These are phyloP conservation scores for Dryococelus australis DNA, from an alignment of 2,888 invertebrate genomes.

Conservation along the genomic window DNA sequence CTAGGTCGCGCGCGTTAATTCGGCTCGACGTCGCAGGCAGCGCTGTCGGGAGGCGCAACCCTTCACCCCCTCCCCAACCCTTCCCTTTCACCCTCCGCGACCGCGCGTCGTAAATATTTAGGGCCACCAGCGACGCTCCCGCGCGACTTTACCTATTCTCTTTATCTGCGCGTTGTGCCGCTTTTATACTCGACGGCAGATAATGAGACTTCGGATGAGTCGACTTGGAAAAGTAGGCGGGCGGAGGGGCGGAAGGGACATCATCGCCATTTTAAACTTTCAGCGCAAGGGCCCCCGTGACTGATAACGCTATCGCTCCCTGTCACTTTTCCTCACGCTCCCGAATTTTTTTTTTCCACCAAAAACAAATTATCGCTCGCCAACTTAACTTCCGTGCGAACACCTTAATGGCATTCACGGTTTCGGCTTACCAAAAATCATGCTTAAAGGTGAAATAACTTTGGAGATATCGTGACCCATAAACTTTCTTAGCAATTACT, in stretches of 20 bases:
- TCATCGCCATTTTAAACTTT: not conserved
- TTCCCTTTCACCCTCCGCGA: not conserved
- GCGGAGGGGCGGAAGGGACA: too few species aligned
- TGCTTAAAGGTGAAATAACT: too few species aligned
- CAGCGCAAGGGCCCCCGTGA: not conserved
- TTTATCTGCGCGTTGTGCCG: slow-evolving; percentile 16
- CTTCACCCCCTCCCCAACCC: too few species aligned
- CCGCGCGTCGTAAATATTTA: not conserved
- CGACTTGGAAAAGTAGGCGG: not conserved
- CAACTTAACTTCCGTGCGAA: not conserved
- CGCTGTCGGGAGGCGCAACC: too few species aligned
- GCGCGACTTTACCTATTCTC: not conserved
- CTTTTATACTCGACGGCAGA: not conserved
- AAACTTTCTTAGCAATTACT: too few species aligned
- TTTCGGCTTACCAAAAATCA: not conserved
- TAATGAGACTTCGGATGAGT: slow-evolving; percentile 11
- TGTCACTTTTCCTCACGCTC: slow-evolving; percentile 6
- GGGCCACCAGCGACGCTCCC: not conserved
- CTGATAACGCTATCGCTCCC: not conserved
- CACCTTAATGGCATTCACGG: not conserved
- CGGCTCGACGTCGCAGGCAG: not conserved
- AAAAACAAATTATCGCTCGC: not conserved
- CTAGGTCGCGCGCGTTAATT: not conserved
- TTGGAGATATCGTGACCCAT: too few species aligned
- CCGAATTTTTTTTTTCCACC: not conserved